These are phyloP conservation scores for Pyralis farinalis DNA, from an alignment of 2,888 invertebrate species.

Conservation along the genomic window DNA sequence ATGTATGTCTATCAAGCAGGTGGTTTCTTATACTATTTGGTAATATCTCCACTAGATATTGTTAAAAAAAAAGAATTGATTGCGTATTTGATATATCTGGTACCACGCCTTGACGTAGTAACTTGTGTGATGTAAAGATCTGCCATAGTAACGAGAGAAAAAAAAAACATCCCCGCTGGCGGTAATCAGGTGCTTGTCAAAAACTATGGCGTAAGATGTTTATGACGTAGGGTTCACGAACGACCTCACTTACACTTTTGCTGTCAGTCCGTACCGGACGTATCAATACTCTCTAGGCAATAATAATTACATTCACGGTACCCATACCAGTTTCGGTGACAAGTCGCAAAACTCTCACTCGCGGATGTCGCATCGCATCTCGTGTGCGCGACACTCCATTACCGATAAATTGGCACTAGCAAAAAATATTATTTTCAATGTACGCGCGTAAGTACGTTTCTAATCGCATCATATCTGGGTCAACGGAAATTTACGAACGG, in stretches of 20 bases:
- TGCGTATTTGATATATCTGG: not conserved
- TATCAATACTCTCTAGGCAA: slow-evolving; percentile 60
- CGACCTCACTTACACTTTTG: slow-evolving; percentile 63
- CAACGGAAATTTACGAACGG: slow-evolving; percentile 73
- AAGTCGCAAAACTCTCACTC: slow-evolving; percentile 77
- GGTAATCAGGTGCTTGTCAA: slow-evolving; percentile 4
- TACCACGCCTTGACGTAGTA: not conserved
- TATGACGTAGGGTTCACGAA: slow-evolving; percentile 49
- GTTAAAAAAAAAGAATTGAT: not conserved
- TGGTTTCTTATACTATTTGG: too few relatives aligned
- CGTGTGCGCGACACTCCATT: slow-evolving; percentile 62
- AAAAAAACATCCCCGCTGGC: slow-evolving; percentile 6
- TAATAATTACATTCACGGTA: slow-evolving; percentile 65
- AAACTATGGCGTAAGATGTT: slow-evolving; percentile 28
- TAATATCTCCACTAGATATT: too few relatives aligned
- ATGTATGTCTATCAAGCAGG: too few relatives aligned
- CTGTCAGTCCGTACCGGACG: slow-evolving; percentile 56
- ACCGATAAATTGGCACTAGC: slow-evolving; percentile 67
- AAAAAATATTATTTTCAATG: slow-evolving; percentile 74
- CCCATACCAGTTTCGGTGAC: slow-evolving; percentile 75
- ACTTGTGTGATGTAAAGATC: slow-evolving; percentile 3
- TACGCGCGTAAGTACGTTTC: slow-evolving; percentile 63
- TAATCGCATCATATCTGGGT: slow-evolving; percentile 76
- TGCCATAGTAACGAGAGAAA: slow-evolving; percentile 1
- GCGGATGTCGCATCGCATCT: slow-evolving; percentile 68